Percentiles rank a stretch among this genome's conserved stretches.
These are phyloP conservation scores for Priocnemis perturbator DNA, from an alignment of 2,888 invertebrate genomes.

Conservation along the genomic window DNA sequence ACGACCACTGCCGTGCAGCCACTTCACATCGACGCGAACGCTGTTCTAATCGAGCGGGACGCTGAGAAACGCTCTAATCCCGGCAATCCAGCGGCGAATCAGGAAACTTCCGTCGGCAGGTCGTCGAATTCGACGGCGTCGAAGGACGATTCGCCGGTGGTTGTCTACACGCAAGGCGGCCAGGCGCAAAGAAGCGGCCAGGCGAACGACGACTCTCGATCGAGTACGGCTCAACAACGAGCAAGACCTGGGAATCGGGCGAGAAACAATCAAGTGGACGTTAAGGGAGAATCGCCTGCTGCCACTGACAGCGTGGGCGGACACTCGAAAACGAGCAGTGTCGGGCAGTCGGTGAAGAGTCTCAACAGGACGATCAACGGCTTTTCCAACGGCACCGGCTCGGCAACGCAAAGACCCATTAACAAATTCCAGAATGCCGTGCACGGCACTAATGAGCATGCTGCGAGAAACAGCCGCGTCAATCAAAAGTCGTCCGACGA, in stretches of 20 bases:
- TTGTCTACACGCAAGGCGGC: background rate
- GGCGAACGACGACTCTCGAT: slow-evolving; percentile 8
- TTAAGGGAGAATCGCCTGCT: slow-evolving; percentile 37
- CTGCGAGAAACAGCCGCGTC: slow-evolving; percentile 6
- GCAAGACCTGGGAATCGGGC: slow-evolving; percentile 13
- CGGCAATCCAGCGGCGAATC: slow-evolving; percentile 14
- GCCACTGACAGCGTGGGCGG: slow-evolving; percentile 11
- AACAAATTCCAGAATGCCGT: slow-evolving; percentile 9
- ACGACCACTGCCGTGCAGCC: slow-evolving; percentile 71
- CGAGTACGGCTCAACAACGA: slow-evolving; percentile 13
- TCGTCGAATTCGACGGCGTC: slow-evolving; percentile 27
- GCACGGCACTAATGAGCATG: slow-evolving; percentile 26
- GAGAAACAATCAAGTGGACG: slow-evolving; percentile 24
- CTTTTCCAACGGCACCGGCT: slow-evolving; percentile 14
- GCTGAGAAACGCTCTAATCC: background rate
- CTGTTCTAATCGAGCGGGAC: slow-evolving; percentile 52
- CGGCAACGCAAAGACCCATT: slow-evolving; percentile 25
- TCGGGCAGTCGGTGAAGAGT: slow-evolving; percentile 25
- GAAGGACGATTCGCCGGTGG: slow-evolving; percentile 31
- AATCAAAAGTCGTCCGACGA: slow-evolving; percentile 25
- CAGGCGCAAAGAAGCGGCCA: background rate
- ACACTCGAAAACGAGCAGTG: slow-evolving; percentile 37
- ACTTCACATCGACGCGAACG: slow-evolving; percentile 65
- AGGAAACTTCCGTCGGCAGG: slow-evolving; percentile 11
- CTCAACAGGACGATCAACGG: slow-evolving; percentile 16